Evolutionary conservation across 1,140 invertebrate species (phyloP).

Genomic region (Monomorium pharaonis): DNA sequence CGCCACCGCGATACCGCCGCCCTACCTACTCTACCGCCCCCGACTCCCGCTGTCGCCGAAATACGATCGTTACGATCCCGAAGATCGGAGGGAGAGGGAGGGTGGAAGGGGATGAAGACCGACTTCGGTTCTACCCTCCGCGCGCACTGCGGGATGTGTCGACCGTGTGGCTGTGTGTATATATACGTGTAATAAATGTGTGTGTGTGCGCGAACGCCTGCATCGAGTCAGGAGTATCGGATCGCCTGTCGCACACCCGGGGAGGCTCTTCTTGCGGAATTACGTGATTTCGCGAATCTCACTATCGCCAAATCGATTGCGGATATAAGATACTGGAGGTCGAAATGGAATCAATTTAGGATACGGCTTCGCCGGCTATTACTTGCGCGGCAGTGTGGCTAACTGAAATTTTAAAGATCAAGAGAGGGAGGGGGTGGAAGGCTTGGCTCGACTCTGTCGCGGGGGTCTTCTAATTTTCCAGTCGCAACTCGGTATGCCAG

Average conservation of each 20-base stretch:
- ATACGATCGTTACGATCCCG: slow-evolving; percentile 63
- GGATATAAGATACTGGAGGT: slow-evolving; percentile 45
- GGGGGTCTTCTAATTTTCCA: slow-evolving; percentile 50
- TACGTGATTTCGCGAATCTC: slow-evolving; percentile 65
- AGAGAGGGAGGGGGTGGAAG: background rate
- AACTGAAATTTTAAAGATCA: slow-evolving; percentile 57
- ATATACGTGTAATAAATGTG: background rate
- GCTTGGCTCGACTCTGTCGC: background rate
- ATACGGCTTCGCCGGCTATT: slow-evolving; percentile 22
- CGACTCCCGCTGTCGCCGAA: slow-evolving; percentile 40
- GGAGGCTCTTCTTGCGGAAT: slow-evolving; percentile 52
- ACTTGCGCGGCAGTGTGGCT: slow-evolving; percentile 10
- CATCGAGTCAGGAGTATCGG: slow-evolving; percentile 24
- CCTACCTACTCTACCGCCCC: too few species aligned
- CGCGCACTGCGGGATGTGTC: background rate
- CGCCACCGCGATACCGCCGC: slow-evolving; percentile 53
- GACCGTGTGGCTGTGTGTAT: slow-evolving; percentile 20
- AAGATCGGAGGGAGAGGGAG: too few species aligned
- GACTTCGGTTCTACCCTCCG: slow-evolving; percentile 33
- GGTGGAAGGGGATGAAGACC: slow-evolving; percentile 55
- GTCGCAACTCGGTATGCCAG: slow-evolving; percentile 16
- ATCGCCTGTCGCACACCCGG: slow-evolving; percentile 39
- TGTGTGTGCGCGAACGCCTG: background rate
- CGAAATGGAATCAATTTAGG: slow-evolving; percentile 64
- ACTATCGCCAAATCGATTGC: slow-evolving; percentile 59